A percentile compares a stretch with the other conserved stretches of the same genome.
These are phyloP conservation scores for Silvanus unidentatus DNA, from an alignment of 2,888 invertebrate genomes.

Conservation along the genomic window DNA sequence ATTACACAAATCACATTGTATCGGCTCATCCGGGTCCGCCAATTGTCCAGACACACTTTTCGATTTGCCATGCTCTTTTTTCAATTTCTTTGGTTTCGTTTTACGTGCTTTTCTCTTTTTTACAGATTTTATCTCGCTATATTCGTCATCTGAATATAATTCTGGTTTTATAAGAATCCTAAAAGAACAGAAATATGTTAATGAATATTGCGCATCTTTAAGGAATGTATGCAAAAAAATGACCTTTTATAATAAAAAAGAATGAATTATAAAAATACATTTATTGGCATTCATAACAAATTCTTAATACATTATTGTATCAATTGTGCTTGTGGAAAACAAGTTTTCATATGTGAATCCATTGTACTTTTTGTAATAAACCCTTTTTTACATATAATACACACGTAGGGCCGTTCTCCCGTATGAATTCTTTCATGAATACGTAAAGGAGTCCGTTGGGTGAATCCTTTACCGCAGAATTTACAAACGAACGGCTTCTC, in stretches of 20 bases:
- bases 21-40: constrained; percentile 36
- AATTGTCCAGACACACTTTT: constrained; percentile 24
- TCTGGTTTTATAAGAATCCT: too few species aligned
- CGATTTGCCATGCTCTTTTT: constrained; percentile 3
- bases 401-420: constrained; percentile 22
- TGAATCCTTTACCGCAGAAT: constrained; percentile 54
- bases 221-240: too few species aligned
- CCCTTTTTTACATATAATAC: constrained; percentile 27
- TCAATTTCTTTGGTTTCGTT: constrained; percentile 15
- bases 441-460: constrained; percentile 52
- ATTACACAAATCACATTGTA: constrained; percentile 52
- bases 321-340: constrained; percentile 1
- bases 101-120: constrained; percentile 9
- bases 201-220: too few species aligned
- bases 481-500: constrained; percentile 55
- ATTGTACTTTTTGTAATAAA: constrained; percentile 27
- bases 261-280: too few species aligned
- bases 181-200: too few species aligned
- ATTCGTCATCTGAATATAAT: not conserved
- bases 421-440: constrained; percentile 51
- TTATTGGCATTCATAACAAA: too few species aligned
- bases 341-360: constrained; percentile 23
- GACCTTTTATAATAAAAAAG: too few species aligned
- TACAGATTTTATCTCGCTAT: constrained; percentile 10
- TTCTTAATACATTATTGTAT: too few species aligned